phyloP scores from a whole-genome alignment of 2,888 invertebrate genomes.

The Miltochrista miniata region DNA sequence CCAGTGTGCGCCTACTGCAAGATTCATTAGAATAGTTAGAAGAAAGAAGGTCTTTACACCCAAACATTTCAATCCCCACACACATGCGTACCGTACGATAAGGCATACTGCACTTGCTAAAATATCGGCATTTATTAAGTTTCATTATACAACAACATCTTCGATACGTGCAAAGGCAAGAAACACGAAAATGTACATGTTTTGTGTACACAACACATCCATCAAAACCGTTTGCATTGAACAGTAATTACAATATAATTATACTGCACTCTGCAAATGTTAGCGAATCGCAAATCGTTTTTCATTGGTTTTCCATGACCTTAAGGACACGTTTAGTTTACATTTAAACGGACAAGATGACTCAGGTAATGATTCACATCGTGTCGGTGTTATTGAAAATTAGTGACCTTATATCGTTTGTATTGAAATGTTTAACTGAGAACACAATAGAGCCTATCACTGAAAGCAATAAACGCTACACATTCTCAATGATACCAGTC shows the following conservation, averaged over 20 bases:
- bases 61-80: neutral
- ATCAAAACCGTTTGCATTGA: conserved; percentile 11
- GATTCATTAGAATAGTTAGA: too few species aligned
- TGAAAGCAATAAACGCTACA: conserved; percentile 27
- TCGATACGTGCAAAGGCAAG: conserved; percentile 19
- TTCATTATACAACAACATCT: conserved; percentile 17
- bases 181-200: conserved; percentile 19
- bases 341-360: conserved; percentile 33
- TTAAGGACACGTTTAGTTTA: conserved; percentile 8
- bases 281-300: conserved; percentile 1
- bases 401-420: conserved; percentile 42
- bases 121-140: conserved; percentile 14
- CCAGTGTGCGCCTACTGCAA: too few species aligned
- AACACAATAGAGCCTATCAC: conserved; percentile 32
- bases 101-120: conserved; percentile 11
- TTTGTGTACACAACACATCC: conserved; percentile 16
- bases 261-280: neutral
- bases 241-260: conserved; percentile 9
- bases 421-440: conserved; percentile 32
- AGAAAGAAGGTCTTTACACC: conserved; percentile 1
- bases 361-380: conserved; percentile 46
- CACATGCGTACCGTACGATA: conserved; percentile 7
- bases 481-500: conserved; percentile 16
- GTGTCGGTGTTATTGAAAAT: conserved; percentile 38
- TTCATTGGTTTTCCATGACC: conserved; percentile 4